Conservation (phyloP, 2,113 vertebrate genomes). For the Glareola pratincola region DNA sequence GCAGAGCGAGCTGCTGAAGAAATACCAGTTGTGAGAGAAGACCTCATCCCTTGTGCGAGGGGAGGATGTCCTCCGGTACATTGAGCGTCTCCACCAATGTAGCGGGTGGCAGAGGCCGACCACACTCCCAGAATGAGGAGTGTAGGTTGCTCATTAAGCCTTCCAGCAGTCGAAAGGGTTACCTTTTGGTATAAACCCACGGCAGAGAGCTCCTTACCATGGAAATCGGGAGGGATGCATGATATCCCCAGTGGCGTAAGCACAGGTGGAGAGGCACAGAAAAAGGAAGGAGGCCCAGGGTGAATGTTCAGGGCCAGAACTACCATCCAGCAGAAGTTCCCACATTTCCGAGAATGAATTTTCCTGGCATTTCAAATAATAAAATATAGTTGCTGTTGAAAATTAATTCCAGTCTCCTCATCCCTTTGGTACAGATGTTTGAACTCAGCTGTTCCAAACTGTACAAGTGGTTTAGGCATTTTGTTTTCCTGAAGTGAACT, state of each 20-base stretch:
- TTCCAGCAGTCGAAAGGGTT: accelerated
- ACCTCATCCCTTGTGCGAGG: accelerated
- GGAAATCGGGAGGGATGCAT: accelerated
- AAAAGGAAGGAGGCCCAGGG: background rate
- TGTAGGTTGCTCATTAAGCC: accelerated
- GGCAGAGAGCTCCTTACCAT: background rate
- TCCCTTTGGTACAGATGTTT: background rate
- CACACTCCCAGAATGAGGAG: accelerated
- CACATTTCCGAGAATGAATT: background rate
- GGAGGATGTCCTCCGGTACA: accelerated
- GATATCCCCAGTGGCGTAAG: background rate
- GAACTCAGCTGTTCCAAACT: background rate
- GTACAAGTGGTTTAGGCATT: background rate
- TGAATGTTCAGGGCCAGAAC: background rate
- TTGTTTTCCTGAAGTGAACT: background rate
- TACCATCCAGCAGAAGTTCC: background rate
- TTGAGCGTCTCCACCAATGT: accelerated
- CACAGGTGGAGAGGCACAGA: background rate
- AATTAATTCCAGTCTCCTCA: background rate
- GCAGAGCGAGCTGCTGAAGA: conserved; percentile 67
- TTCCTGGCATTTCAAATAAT: background rate
- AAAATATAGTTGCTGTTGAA: background rate
- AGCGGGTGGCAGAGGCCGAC: background rate
- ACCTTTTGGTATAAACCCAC: too few relatives aligned
- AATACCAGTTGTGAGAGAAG: conserved; percentile 62